A percentile compares a stretch with the other conserved stretches of the same genome.
Evolutionary conservation across 2,797 vertebrate species (phyloP).

Genomic region (Adrianichthys oophorus): DNA sequence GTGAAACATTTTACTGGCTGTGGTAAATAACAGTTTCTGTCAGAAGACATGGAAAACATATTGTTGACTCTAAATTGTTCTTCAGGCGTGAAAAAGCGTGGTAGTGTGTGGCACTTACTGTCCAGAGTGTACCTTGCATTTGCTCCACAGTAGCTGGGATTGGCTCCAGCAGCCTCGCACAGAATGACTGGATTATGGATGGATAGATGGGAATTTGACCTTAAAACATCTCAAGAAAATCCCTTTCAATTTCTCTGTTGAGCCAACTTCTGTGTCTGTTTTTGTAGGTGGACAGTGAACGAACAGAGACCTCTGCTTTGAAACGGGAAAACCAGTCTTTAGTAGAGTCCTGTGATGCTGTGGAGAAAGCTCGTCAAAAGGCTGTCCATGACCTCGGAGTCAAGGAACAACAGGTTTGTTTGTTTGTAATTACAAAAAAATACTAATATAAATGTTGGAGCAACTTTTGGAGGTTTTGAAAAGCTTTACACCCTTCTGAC

Average conservation of each 20-base stretch:
- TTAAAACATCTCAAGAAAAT: background rate
- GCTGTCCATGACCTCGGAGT: conserved; percentile 85
- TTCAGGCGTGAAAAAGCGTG: no score
- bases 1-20: no score
- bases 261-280: background rate
- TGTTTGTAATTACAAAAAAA: conserved; percentile 10
- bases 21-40: no score
- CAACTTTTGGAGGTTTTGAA: background rate
- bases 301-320: conserved; percentile 80
- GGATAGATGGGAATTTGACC: background rate
- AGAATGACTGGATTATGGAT: no score
- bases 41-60: no score
- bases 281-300: conserved; percentile 87
- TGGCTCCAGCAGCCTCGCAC: no score
- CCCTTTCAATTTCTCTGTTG: background rate
- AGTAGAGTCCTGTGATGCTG: conserved; percentile 86
- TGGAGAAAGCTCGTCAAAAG: conserved; percentile 89
- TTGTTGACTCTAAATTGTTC: no score
- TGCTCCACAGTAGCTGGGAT: no score
- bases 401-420: conserved; percentile 91
- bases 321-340: conserved; percentile 91
- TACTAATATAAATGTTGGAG: background rate
- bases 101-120: no score
- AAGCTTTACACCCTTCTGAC: no score
- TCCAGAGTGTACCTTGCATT: no score